phyloP scores from a whole-genome alignment of 2,888 invertebrate species.

The Idaea dimidiata region DNA sequence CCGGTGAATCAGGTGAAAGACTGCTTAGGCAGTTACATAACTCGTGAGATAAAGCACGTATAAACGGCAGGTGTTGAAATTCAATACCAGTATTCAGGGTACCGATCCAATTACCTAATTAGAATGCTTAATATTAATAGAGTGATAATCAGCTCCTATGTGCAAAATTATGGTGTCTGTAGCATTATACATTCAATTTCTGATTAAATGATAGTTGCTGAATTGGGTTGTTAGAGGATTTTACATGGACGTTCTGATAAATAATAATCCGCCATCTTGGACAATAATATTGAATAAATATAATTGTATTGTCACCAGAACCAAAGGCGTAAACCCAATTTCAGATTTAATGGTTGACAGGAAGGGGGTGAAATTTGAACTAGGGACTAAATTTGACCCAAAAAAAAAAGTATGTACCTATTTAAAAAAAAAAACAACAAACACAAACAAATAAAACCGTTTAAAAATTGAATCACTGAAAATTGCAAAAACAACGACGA shows the following conservation, averaged over 20 bases:
- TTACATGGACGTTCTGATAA: background rate
- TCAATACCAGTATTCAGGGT: constrained; percentile 20
- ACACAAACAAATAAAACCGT: too few species aligned
- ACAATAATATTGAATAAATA: too few species aligned
- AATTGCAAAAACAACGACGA: too few species aligned
- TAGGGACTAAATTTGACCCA: too few species aligned
- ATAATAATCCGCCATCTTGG: too few species aligned
- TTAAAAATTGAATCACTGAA: too few species aligned
- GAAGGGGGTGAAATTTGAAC: too few species aligned
- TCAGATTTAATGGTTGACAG: too few species aligned
- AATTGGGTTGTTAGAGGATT: background rate
- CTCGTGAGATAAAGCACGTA: background rate
- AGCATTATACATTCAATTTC: background rate
- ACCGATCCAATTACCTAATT: constrained; percentile 18
- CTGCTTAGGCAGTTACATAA: background rate
- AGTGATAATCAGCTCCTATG: background rate
- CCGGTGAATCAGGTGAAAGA: background rate
- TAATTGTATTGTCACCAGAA: too few species aligned
- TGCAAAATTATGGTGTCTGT: background rate
- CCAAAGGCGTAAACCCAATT: too few species aligned
- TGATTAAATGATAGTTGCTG: background rate
- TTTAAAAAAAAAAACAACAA: too few species aligned
- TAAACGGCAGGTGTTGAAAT: constrained; percentile 20
- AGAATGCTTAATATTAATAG: constrained; percentile 20
- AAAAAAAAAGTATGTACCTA: too few species aligned